phyloP scores from a whole-genome alignment of 2,888 invertebrate genomes.

The Troides helena region DNA sequence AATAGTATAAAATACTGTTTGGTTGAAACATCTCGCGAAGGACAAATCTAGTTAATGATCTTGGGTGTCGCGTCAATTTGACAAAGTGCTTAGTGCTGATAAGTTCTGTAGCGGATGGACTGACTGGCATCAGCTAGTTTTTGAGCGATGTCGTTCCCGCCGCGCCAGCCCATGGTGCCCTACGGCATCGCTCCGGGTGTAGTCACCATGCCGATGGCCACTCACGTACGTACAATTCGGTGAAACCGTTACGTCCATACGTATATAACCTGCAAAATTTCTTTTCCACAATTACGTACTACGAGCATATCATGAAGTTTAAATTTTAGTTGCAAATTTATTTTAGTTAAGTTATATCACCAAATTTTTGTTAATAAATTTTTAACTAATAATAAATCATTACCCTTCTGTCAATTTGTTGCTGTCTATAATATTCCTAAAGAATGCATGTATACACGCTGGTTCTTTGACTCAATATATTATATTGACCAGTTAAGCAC shows the following conservation, averaged over 20 bases:
- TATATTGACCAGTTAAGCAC: no score
- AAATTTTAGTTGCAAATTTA: no score
- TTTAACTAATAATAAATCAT: no score
- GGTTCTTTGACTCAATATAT: no score
- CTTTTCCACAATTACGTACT: no score
- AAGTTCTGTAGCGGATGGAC: slow-evolving; percentile 34
- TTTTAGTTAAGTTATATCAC: no score
- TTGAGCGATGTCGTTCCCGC: slow-evolving; percentile 90
- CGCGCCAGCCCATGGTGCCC: slow-evolving; percentile 90
- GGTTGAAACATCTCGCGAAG: slow-evolving; percentile 3
- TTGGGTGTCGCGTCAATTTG: slow-evolving; percentile 34
- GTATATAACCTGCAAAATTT: background rate
- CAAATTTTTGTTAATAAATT: no score
- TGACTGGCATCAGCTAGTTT: slow-evolving; percentile 29
- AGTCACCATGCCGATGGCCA: slow-evolving; percentile 87
- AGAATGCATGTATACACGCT: no score
- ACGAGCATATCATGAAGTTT: no score
- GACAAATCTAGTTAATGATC: slow-evolving; percentile 7
- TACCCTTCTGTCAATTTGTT: no score
- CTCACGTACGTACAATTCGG: slow-evolving; percentile 81
- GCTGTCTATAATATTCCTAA: no score
- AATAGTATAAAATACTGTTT: slow-evolving; percentile 1
- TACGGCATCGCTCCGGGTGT: slow-evolving; percentile 86
- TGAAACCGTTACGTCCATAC: background rate
- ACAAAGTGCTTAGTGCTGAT: slow-evolving; percentile 32